A percentile compares a stretch with the other conserved stretches of the same genome.
Conservation (phyloP, 2,888 invertebrate genomes). For the Tortrix viridana region DNA sequence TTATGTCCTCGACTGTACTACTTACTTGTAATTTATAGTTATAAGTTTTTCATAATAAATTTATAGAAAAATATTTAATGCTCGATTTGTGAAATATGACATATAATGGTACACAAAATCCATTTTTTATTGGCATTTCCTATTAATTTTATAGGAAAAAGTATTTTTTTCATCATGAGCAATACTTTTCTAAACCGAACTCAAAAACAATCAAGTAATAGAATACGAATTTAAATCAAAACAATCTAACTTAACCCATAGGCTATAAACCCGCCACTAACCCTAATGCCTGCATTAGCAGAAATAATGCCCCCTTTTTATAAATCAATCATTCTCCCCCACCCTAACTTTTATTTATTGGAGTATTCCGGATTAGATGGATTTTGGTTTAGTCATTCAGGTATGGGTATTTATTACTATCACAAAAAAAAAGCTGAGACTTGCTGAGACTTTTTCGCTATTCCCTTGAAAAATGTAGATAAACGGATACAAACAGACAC, state of each 20-base stretch:
- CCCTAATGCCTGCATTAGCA: slow-evolving; percentile 70
- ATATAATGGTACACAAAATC: no score
- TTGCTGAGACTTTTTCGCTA: not conserved
- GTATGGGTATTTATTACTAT: not conserved
- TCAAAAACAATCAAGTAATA: not conserved
- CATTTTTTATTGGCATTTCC: no score
- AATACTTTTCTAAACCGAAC: not conserved
- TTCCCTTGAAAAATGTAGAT: no score
- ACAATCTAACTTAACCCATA: not conserved
- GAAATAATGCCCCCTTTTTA: slow-evolving; percentile 62
- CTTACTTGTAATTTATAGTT: no score
- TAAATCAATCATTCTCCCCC: slow-evolving; percentile 57
- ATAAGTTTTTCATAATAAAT: no score
- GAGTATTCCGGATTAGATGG: slow-evolving; percentile 47
- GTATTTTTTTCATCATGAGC: no score
- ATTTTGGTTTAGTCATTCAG: slow-evolving; percentile 18
- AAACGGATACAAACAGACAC: no score
- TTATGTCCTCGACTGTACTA: no score
- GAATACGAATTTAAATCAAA: not conserved
- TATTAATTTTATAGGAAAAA: no score
- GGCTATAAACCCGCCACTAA: slow-evolving; percentile 56
- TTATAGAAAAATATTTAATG: no score
- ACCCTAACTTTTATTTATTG: slow-evolving; percentile 54
- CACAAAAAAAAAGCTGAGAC: no score
- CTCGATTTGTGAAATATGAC: no score